Base-by-base conservation (phyloP, 1,140 invertebrate species). In the Mylabris phalerata region DNA sequence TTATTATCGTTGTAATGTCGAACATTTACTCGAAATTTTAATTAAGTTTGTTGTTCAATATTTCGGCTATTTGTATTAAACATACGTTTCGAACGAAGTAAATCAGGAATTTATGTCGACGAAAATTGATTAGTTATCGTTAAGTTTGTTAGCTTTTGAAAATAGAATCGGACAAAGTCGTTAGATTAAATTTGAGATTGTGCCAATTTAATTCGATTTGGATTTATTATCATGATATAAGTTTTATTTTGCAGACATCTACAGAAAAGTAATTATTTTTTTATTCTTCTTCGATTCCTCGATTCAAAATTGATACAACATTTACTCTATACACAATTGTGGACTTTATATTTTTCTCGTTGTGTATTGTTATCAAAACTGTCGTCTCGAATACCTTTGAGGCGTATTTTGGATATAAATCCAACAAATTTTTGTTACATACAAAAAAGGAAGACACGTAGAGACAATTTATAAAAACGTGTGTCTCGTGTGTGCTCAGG, bases 381-480 rank as follows among this genome's bases (percentile, higher is more conserved):
- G 38, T 43, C 48, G 45, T 48, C 47, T 55, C 24, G 49, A 58
- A 57, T 58, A 62, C 60, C 60, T 58, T 47, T 45, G 60, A 58
- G 60, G 58, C 55, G 60, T 55, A 62, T 55, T 50, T 45, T 49
- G 60, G 60, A 48, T 62, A 62, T 62, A 62, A 62, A 62, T 62
- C 60, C 56, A 48, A 50, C 56, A 62, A 58, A 58, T 62, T 62
- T 62, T 44, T 58, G 46, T 48, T 54, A 58, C 48, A 54, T 58
- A 52, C 48, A 58, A 47, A 41, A n/a, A 40, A 38, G 55, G 46
- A 62, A 62, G 58, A 62, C 60, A 62, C 60, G 60, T 62, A 62
- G 60, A 62, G 60, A 62, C 60, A 62, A 62, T 62, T 62, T 58
- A 62, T 62, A 62, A 58, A 62, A 62, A 62, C 60, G 56, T 62